These are phyloP conservation scores for Ophioninae sp. DNA, from an alignment of 2,888 invertebrate genomes.

Conservation along the genomic window DNA sequence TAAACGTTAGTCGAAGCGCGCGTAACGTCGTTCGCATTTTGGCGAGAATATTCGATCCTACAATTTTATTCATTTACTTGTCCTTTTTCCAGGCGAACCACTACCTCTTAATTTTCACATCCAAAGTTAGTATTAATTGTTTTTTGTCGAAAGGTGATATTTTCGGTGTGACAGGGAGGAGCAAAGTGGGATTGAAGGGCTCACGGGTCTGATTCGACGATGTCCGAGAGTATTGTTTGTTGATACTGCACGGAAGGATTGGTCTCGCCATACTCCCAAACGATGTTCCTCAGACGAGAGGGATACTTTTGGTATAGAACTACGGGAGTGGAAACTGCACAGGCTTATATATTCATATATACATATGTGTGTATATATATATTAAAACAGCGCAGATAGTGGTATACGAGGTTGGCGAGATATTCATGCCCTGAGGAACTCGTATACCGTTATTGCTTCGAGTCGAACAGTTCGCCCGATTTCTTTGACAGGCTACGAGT, in stretches of 20 bases:
- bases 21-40: no score
- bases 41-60: no score
- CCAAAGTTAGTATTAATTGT: not conserved
- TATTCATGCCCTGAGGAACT: conserved; percentile 60
- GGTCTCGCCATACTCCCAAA: conserved; percentile 1
- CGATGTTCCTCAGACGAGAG: not conserved
- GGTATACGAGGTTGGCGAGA: conserved; percentile 52
- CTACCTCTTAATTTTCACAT: no score
- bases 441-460: conserved; percentile 63
- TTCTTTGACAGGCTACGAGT: conserved; percentile 56
- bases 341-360: no score
- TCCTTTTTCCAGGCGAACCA: no score
- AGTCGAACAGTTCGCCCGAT: conserved; percentile 61
- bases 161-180: not conserved
- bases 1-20: no score
- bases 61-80: no score
- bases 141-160: not conserved
- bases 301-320: not conserved
- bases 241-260: conserved; percentile 36
- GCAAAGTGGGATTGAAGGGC: not conserved
- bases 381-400: not conserved
- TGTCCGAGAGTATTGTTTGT: conserved; percentile 26
- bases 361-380: not conserved
- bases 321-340: not conserved
- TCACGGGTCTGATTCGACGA: conserved; percentile 13